A percentile compares a stretch with the other conserved stretches of the same genome.
Evolutionary conservation across 1,140 invertebrate genomes (phyloP).

Genomic region (Cotesia typhae): DNA sequence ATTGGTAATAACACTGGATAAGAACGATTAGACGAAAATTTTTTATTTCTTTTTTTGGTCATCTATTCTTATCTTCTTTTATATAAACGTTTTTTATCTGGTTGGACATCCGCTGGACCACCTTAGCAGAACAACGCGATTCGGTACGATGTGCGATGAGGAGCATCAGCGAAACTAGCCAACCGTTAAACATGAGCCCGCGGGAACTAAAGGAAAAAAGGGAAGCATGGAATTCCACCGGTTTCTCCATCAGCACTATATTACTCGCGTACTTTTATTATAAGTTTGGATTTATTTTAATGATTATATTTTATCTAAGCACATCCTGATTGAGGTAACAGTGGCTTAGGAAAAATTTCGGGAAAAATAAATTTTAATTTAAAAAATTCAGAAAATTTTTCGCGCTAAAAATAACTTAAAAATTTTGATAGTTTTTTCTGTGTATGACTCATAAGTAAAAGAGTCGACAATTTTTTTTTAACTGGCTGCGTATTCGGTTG

Average conservation of each 20-base stretch:
- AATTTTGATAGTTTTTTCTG: no score
- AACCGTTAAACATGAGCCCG: slow-evolving; percentile 30
- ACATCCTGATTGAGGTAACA: no score
- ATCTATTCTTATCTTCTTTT: slow-evolving; percentile 2
- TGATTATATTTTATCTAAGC: slow-evolving; percentile 15
- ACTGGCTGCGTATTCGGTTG: no score
- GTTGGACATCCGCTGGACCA: slow-evolving; percentile 32
- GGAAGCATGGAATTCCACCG: slow-evolving; percentile 23
- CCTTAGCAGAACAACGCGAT: slow-evolving; percentile 29
- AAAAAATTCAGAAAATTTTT: no score
- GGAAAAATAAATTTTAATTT: no score
- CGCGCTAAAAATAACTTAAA: no score
- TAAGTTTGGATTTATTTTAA: neutral
- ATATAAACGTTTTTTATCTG: slow-evolving; percentile 8
- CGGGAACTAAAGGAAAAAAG: slow-evolving; percentile 12
- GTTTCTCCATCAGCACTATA: slow-evolving; percentile 22
- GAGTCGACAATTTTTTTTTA: no score
- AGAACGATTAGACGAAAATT: slow-evolving; percentile 22
- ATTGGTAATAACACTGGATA: slow-evolving; percentile 35
- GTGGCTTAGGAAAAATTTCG: no score
- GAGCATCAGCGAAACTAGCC: slow-evolving; percentile 23
- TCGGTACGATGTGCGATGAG: slow-evolving; percentile 28
- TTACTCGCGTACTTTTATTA: neutral
- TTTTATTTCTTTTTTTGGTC: neutral
- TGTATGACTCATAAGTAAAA: no score